Evolutionary conservation across 2,113 vertebrate species (phyloP).

Genomic region (Centropus unirufus): DNA sequence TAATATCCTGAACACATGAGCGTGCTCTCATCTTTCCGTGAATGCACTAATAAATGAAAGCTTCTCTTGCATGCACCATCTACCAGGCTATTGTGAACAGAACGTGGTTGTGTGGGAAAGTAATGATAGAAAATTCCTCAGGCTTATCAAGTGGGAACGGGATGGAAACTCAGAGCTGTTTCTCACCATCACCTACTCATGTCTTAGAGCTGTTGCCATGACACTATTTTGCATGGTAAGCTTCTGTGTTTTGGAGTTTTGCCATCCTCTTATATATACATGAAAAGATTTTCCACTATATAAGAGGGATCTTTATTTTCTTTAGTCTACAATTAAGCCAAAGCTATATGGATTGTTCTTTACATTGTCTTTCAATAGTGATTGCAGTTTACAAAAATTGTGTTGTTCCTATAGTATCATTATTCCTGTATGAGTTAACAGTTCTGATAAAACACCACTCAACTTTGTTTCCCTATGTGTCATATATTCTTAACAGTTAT

Average conservation of each 20-base stretch:
- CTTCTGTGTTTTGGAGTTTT: background rate
- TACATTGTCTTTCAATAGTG: background rate
- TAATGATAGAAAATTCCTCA: background rate
- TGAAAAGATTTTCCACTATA: background rate
- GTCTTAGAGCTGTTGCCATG: background rate
- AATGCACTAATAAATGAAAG: background rate
- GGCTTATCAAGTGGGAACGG: background rate
- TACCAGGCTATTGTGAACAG: background rate
- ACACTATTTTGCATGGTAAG: background rate
- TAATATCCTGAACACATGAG: background rate
- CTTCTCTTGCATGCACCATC: background rate
- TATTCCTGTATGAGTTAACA: background rate
- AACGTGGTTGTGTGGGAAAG: background rate
- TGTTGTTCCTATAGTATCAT: background rate
- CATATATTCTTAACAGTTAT: background rate
- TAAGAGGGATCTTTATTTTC: background rate
- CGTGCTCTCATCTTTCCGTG: background rate
- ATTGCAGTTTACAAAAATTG: background rate
- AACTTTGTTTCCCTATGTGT: background rate
- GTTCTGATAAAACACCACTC: background rate
- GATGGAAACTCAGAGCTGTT: background rate
- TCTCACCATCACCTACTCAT: background rate
- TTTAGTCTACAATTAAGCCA: background rate
- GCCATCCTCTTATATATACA: background rate
- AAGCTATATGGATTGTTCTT: background rate